Evolutionary conservation across 1,140 invertebrate species (phyloP).

Genomic region (Drosophila dunni): DNA sequence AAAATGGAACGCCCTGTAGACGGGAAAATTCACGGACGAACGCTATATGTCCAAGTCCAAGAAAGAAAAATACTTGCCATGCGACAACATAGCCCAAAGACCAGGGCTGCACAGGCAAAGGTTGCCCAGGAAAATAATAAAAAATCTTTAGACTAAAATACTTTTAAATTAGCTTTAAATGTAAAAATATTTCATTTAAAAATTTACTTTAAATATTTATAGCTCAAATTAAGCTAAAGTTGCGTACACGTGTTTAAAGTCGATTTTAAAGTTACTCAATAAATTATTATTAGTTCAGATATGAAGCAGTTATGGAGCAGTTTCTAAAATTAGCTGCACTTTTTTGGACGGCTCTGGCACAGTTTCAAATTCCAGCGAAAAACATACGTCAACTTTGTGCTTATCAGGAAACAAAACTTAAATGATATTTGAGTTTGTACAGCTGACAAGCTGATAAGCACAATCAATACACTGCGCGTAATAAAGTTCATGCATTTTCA

Average conservation of each 20-base stretch:
- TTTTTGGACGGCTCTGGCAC: constrained; percentile 14
- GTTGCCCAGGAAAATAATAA: neutral
- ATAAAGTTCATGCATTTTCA: neutral
- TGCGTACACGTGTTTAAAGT: neutral
- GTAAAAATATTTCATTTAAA: too few relatives aligned
- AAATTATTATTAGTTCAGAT: constrained; percentile 23
- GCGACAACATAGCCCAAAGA: constrained; percentile 71
- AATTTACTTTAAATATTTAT: too few relatives aligned
- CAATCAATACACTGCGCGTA: constrained; percentile 24
- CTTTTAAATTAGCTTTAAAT: too few relatives aligned
- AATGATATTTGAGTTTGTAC: constrained; percentile 71
- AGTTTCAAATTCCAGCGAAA: constrained; percentile 31
- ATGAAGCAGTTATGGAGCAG: constrained; percentile 3
- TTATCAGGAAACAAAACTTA: constrained; percentile 67
- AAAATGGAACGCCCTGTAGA: constrained; percentile 38
- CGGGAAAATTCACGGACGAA: constrained; percentile 76
- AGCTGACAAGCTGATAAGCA: constrained; percentile 61
- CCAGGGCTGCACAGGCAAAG: constrained; percentile 40
- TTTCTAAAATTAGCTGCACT: constrained; percentile 11
- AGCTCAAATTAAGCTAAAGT: neutral
- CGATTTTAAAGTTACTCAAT: constrained; percentile 3
- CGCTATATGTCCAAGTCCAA: constrained; percentile 81
- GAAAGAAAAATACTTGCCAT: constrained; percentile 82
- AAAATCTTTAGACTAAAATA: neutral
- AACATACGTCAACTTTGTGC: constrained; percentile 17